Percentiles rank a stretch among this genome's conserved stretches.
These are phyloP conservation scores for Caenorhabditis sinica DNA, from an alignment of 2,888 invertebrate species.

Conservation along the genomic window DNA sequence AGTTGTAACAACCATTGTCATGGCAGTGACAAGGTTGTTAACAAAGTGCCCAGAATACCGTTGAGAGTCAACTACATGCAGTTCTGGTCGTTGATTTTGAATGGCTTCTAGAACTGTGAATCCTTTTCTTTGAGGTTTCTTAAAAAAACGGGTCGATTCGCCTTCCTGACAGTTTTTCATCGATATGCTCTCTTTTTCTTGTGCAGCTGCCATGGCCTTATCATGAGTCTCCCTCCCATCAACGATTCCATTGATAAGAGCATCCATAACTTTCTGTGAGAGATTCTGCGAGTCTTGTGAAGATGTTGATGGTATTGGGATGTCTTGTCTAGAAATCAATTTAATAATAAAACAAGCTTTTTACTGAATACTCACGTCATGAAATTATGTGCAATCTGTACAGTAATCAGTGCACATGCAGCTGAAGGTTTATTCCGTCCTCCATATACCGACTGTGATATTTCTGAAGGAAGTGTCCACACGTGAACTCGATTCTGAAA, in stretches of 20 bases:
- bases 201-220: conserved; percentile 47
- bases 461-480: conserved; percentile 57
- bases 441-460: conserved; percentile 64
- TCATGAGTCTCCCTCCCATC: conserved; percentile 66
- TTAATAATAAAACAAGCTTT: no score
- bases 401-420: conserved; percentile 64
- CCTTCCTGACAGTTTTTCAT: conserved; percentile 38
- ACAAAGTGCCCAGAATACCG: conserved; percentile 60
- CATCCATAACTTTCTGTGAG: conserved; percentile 31
- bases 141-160: conserved; percentile 44
- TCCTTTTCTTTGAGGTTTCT: conserved; percentile 49
- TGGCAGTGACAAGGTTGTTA: conserved; percentile 49
- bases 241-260: conserved; percentile 59
- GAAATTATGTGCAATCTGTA: conserved; percentile 61
- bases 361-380: conserved; percentile 17
- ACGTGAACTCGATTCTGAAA: conserved; percentile 56
- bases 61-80: conserved; percentile 64
- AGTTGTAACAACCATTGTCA: conserved; percentile 49
- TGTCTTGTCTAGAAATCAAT: conserved; percentile 14
- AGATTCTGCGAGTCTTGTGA: conserved; percentile 33
- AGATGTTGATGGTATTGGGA: conserved; percentile 16
- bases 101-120: conserved; percentile 66
- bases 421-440: conserved; percentile 59
- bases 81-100: conserved; percentile 57
- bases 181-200: conserved; percentile 41